Conservation (phyloP, 2,888 invertebrate genomes). For the Synanthedon andrenaeformis region DNA sequence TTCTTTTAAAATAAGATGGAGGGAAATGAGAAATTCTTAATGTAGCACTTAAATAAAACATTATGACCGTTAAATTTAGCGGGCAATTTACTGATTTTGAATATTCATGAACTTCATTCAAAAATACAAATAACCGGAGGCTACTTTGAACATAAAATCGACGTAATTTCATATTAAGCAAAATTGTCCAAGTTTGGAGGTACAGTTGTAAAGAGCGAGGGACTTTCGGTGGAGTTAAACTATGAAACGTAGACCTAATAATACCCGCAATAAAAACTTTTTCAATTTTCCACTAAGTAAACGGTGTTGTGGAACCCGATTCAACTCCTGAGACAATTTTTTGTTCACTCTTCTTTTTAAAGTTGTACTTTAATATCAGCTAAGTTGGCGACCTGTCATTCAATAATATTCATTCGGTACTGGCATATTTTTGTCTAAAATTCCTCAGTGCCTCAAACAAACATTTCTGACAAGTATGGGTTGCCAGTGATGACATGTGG, state of each 20-base stretch:
- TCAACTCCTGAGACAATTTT: neutral
- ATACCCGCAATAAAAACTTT: constrained; percentile 24
- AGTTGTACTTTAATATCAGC: neutral
- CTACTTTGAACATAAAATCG: constrained; percentile 8
- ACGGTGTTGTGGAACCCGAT: constrained; percentile 10
- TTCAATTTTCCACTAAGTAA: constrained; percentile 33
- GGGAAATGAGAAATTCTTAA: too few relatives aligned
- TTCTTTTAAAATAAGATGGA: too few relatives aligned
- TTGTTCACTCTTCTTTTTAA: neutral
- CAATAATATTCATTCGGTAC: too few relatives aligned
- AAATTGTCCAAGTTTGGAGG: neutral
- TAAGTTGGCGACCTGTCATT: too few relatives aligned
- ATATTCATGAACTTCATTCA: neutral
- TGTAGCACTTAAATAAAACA: neutral
- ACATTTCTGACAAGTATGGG: too few relatives aligned
- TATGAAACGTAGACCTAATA: constrained; percentile 16
- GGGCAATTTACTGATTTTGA: neutral
- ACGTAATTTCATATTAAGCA: constrained; percentile 7
- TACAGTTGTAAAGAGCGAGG: neutral
- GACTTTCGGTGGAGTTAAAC: neutral
- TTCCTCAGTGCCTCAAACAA: too few relatives aligned
- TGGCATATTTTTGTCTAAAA: too few relatives aligned
- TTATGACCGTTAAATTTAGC: neutral
- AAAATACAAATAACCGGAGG: neutral
- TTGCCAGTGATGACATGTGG: too few relatives aligned